A percentile compares a stretch with the other conserved stretches of the same genome.
Evolutionary conservation across 2,113 vertebrate species (phyloP).

Genomic region (Marcusenius ussheri): DNA sequence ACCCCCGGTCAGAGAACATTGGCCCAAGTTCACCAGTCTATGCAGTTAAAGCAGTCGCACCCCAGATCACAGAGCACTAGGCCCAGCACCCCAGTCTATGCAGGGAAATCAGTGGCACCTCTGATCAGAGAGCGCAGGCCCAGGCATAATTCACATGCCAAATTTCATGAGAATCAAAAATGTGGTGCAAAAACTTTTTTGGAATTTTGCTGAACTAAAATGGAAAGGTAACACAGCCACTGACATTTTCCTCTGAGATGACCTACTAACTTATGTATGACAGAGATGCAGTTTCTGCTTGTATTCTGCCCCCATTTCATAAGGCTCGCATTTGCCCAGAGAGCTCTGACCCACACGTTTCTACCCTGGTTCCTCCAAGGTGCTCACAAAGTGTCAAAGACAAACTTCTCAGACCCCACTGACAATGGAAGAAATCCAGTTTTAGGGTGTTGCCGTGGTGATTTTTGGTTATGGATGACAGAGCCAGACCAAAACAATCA

Average conservation of each 20-base stretch:
- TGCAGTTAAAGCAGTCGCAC: no score
- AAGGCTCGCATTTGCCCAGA: not conserved
- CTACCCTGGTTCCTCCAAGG: not conserved
- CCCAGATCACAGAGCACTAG: no score
- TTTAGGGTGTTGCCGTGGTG: not conserved
- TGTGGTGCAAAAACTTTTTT: not conserved
- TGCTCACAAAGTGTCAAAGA: not conserved
- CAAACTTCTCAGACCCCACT: not conserved
- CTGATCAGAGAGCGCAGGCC: no score
- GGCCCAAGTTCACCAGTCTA: no score
- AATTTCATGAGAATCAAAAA: not conserved
- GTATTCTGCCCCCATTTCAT: not conserved
- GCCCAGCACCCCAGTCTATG: no score
- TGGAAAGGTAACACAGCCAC: not conserved
- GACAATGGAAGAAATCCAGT: not conserved
- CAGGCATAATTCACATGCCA: not conserved
- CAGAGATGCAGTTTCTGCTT: not conserved
- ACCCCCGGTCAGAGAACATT: not conserved
- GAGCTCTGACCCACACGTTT: not conserved
- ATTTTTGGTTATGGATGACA: not conserved
- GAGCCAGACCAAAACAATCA: not conserved
- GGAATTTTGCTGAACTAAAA: not conserved
- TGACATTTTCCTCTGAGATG: not conserved
- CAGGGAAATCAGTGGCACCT: no score
- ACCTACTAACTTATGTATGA: not conserved